These are phyloP conservation scores for Peromyscus californicus DNA, from an alignment of 2,113 vertebrate genomes.

Conservation along the genomic window DNA sequence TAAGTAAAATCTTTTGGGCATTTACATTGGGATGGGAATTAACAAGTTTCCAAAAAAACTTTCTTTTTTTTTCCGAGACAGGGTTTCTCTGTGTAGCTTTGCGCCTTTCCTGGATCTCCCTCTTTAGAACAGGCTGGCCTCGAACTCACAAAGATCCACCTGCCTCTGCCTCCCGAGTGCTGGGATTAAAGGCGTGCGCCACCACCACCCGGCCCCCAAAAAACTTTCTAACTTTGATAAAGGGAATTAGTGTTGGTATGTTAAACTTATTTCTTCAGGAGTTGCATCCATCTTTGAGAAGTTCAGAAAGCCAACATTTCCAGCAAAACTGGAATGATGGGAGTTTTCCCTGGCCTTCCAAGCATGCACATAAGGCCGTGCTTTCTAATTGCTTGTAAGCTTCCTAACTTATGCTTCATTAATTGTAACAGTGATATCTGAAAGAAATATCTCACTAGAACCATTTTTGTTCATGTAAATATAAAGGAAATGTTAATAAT, in stretches of 20 bases:
- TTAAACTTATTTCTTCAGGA: conserved; percentile 35
- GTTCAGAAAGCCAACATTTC: neutral
- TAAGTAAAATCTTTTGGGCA: conserved; percentile 32
- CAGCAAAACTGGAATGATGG: neutral
- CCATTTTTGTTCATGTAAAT: conserved; percentile 22
- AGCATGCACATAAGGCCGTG: neutral
- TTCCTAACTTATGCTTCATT: neutral
- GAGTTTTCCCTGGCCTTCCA: neutral
- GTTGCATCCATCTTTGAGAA: neutral
- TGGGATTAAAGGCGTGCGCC: no score
- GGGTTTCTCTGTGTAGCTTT: no score
- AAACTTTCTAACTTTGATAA: conserved; percentile 12
- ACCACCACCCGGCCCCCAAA: no score
- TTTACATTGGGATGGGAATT: neutral
- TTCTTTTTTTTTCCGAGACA: no score
- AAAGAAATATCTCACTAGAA: conserved; percentile 21
- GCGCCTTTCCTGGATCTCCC: no score
- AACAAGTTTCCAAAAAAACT: conserved; percentile 49
- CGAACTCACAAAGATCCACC: no score
- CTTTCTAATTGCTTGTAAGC: neutral
- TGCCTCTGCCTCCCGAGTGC: no score
- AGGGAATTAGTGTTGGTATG: conserved; percentile 30
- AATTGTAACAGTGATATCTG: neutral
- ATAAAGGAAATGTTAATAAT: conserved; percentile 20
- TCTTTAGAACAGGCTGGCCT: no score